Base-by-base conservation (phyloP, 2,797 vertebrate species). In the Yasuhikotakia modesta region DNA sequence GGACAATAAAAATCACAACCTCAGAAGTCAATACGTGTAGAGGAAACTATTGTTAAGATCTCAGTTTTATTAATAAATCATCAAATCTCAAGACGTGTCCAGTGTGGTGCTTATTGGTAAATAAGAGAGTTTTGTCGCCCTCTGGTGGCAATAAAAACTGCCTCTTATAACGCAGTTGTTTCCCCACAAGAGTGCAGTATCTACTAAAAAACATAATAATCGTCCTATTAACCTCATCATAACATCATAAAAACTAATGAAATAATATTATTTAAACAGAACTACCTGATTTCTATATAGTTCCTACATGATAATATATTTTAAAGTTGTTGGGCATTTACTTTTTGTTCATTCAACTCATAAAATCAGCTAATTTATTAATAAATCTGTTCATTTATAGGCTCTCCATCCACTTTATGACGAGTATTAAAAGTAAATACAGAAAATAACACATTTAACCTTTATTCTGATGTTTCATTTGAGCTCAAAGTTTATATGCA, bases 21-120 rank as follows among this genome's bases (percentile, higher is more conserved):
- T 27, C 61, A 35, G 35, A 55, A 53, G 53, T 45, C 24, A 61
- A 73, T 65, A 58, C 74, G 67, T 81, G 80, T 79, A 53, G 30
- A 80, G 50, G 58, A 71, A 82, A 78, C 30, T 61, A 73, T 79
- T 84, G 80, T 87, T 85, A 84, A 81, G 53, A 82, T 77, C 78
- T 86, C 82, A 85, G 78, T 84, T 35, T 86, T 84, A 85, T 82
- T 87, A 85, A 86, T 87, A 86, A 86, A 86, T 80, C 77, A 83
- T 83, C 50, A 80, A 79, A 86, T 78, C 66, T 30, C 43, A 70
- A 60, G 48, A 22, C 60, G 58, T 43, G 65, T 60, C 24, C 53
- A 64, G 68, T 63, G 30, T 46, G n/a, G 58, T 30, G 24, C 21
- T 22, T 17, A 32, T 71, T 16, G 24, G 22, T 57, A 4, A 57